A percentile compares a stretch with the other conserved stretches of the same genome.
phyloP scores from a whole-genome alignment of 2,888 invertebrate species.

The Cancer borealis region DNA sequence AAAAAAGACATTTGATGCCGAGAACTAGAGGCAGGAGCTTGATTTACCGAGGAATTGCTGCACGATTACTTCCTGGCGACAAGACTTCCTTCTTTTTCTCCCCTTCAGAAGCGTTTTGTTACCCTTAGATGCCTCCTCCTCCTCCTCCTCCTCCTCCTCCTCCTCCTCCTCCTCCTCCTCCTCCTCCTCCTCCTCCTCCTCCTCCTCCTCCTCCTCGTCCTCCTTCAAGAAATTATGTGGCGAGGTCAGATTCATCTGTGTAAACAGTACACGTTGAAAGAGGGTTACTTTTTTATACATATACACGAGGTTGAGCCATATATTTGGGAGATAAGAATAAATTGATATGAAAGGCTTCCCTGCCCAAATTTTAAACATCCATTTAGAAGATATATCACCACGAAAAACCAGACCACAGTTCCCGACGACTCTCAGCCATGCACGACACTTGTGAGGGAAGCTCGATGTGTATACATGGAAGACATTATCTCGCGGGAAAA shows the following conservation, averaged over 20 bases:
- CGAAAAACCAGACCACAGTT: slow-evolving; percentile 42
- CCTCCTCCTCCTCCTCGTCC: background rate
- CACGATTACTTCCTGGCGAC: slow-evolving; percentile 39
- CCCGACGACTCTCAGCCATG: slow-evolving; percentile 38
- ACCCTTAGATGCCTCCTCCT: background rate
- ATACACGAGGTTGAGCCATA: slow-evolving; percentile 33
- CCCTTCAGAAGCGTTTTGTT: slow-evolving; percentile 1
- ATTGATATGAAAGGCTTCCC: slow-evolving; percentile 45
- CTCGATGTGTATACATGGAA: background rate
- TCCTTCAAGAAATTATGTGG: slow-evolving; percentile 22
- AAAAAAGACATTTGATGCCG: slow-evolving; percentile 40
- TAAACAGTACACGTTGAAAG: slow-evolving; percentile 35
- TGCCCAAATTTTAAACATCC: slow-evolving; percentile 45
- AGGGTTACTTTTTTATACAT: slow-evolving; percentile 41
- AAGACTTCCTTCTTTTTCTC: background rate
- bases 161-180: background rate
- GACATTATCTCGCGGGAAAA: background rate
- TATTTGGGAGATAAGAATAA: slow-evolving; percentile 45
- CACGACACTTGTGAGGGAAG: slow-evolving; percentile 38
- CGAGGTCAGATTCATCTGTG: slow-evolving; percentile 29
- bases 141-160: background rate
- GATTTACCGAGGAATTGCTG: slow-evolving; percentile 52
- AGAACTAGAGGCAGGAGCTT: slow-evolving; percentile 43
- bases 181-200: background rate
- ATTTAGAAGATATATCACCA: slow-evolving; percentile 41